These are phyloP conservation scores for Bombus waltoni DNA, from an alignment of 1,140 invertebrate genomes.

Conservation along the genomic window DNA sequence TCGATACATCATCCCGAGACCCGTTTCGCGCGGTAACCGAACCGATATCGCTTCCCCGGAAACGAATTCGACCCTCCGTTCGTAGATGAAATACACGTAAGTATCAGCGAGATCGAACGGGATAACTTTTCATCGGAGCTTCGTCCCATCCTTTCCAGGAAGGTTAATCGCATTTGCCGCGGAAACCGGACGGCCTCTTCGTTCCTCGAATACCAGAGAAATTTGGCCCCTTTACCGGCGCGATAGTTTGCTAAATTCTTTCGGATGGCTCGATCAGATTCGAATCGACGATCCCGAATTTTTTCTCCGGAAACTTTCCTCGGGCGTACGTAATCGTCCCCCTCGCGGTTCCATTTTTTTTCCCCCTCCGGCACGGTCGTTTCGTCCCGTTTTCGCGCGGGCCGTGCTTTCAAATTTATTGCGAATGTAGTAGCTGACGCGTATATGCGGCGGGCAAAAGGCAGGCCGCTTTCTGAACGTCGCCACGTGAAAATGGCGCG, in stretches of 20 bases:
- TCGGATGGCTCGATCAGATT: not conserved
- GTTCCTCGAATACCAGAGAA: constrained; percentile 29
- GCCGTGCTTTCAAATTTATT: constrained; percentile 11
- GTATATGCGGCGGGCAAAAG: not conserved
- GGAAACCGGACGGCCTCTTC: not conserved
- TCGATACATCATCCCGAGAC: constrained; percentile 37
- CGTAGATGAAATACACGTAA: constrained; percentile 38
- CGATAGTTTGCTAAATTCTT: constrained; percentile 5
- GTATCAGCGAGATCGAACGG: constrained; percentile 27
- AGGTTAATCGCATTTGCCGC: constrained; percentile 52
- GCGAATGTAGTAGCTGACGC: not conserved
- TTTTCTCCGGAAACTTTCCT: not conserved
- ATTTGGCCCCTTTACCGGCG: not conserved
- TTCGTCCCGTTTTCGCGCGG: not conserved
- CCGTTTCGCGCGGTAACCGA: not conserved
- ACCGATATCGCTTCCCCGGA: constrained; percentile 16
- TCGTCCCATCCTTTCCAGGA: constrained; percentile 32
- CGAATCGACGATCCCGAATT: not conserved
- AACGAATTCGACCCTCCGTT: constrained; percentile 19
- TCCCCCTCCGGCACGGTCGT: not conserved
- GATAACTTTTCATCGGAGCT: constrained; percentile 52
- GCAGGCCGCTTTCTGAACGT: not conserved
- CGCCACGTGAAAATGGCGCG: not conserved
- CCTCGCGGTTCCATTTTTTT: not conserved
- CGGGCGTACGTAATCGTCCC: not conserved